Base-by-base conservation (phyloP, 2,113 vertebrate species). In the Phyllopteryx taeniolatus region DNA sequence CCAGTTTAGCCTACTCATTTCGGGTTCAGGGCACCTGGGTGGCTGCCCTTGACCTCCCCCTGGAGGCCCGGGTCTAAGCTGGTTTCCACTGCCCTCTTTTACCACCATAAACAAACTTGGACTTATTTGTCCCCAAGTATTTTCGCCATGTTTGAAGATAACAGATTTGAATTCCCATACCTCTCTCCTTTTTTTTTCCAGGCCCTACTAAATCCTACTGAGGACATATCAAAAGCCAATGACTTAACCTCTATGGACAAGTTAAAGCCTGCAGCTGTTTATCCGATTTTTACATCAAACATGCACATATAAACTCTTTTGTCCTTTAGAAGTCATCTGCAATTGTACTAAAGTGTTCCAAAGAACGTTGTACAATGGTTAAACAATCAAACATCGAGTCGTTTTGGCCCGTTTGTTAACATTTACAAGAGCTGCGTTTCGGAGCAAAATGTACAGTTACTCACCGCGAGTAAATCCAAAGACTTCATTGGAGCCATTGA, bases 1-100 rank as follows among this genome's bases (percentile, higher is more conserved):
- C 84, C 81, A 77, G 83, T 88, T 88, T 86, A 87, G 80, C 84
- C 82, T 77, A 76, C 79, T 53, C 5, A 13, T 62, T 86, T 87
- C 78, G 88, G 84, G 87, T 81, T 90, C 84, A 88, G 66, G 82
- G 83, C 80, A 82, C 81, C 83, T 84, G 88, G 88, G 83, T 68
- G 61, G 54, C 64, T 79, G 80, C 83, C 75, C 22, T 76, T 75
- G 60, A 83, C 44, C 33, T 62, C 53, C 33, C 72, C 67, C 76
- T n/a, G 2, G 56, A 71, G 85, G 60, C 76, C 9, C 35, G 0
- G 22, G 46, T 67, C 53, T 2, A 53, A 75, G 56, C 19, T 8
- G 39, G 46, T 66, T 63, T 76, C 70, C 22, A 39, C 59, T 19
- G 20, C 49, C 14, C 31, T 15, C 27, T 56, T 56, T 56, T 27